Base-by-base conservation (phyloP, 2,888 invertebrate species). In the Stenchaetothrips biformis region DNA sequence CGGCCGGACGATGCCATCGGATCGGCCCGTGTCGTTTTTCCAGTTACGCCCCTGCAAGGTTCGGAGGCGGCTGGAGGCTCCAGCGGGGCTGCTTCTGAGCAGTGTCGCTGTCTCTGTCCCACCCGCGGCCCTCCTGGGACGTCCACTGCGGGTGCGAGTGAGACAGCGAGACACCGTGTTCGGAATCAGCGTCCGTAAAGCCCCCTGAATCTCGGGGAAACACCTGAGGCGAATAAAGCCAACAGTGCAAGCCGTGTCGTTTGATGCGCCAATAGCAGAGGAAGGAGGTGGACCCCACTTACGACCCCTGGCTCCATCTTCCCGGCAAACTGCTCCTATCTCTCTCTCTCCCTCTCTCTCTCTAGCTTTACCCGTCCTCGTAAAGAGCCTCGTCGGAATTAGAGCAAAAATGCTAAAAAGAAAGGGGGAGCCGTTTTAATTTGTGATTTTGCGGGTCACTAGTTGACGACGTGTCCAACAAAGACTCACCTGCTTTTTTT, bases 201-300 rank as follows among this genome's bases (percentile, higher is more conserved):
- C 67, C 67, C 53, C 67, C 67, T 21, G 67, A 74, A 74, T 74
- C 67, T 74, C 67, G 67, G 67, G 25, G 67, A 21, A 74, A 74
- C 67, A 74, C 67, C 67, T 74, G 67, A 74, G 67, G 67, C 67
- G 67, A 74, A 74, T 74, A 74, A 74, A 74, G 67, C 67, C 67
- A 74, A 37, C 37, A 37, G 37, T 37, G 37, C 37, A 37, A 4
- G 67, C 25, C 67, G 67, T 74, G 25, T 74, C 67, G 67, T 74
- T 74, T 74, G 67, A 74, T 74, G 67, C 67, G 67, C 21, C 21
- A 11, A n/a, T 25, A 11, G 21, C 67, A 25, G 67, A 7, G 67
- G 53, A n/a, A 7, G 67, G 18, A 18, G 59, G 18, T 13, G 59
- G 59, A 18, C 59, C 67, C 67, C 25, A 25, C 67, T 21, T 21